A percentile compares a stretch with the other conserved stretches of the same genome.
These are phyloP conservation scores for Larimichthys polyactis DNA, from an alignment of 2,113 vertebrate genomes.

Conservation along the genomic window DNA sequence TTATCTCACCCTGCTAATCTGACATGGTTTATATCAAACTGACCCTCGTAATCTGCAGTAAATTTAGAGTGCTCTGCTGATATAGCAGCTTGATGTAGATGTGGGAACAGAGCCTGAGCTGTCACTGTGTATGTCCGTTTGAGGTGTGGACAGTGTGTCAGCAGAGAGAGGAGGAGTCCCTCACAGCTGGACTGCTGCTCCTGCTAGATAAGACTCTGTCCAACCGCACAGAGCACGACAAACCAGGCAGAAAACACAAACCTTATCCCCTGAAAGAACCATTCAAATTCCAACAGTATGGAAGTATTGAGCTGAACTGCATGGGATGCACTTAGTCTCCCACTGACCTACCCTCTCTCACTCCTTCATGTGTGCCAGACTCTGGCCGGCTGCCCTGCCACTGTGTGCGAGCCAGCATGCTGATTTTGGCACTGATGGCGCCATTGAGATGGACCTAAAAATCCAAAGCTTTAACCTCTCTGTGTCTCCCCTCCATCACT, in stretches of 20 bases:
- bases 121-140: constrained; percentile 8
- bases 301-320: constrained; percentile 43
- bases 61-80: constrained; percentile 61
- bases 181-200: constrained; percentile 18
- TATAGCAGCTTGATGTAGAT: constrained; percentile 27
- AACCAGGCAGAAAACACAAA: constrained; percentile 3
- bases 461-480: constrained; percentile 13
- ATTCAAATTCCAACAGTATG: constrained; percentile 37
- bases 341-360: neutral
- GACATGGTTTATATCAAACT: constrained; percentile 16
- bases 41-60: constrained; percentile 58
- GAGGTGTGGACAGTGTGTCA: constrained; percentile 49
- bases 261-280: neutral
- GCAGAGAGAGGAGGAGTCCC: constrained; percentile 7
- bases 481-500: neutral
- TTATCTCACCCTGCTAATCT: constrained; percentile 49
- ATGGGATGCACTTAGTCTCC: constrained; percentile 16
- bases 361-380: constrained; percentile 35
- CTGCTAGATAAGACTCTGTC: constrained; percentile 45
- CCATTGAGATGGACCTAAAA: constrained; percentile 24
- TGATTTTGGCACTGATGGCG: constrained; percentile 43
- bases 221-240: neutral
- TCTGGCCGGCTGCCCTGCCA: constrained; percentile 24
- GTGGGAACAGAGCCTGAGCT: constrained; percentile 14
- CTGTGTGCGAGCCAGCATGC: constrained; percentile 32